Evolutionary conservation across 2,888 invertebrate genomes (phyloP).

Genomic region (Ariolimax columbianus): DNA sequence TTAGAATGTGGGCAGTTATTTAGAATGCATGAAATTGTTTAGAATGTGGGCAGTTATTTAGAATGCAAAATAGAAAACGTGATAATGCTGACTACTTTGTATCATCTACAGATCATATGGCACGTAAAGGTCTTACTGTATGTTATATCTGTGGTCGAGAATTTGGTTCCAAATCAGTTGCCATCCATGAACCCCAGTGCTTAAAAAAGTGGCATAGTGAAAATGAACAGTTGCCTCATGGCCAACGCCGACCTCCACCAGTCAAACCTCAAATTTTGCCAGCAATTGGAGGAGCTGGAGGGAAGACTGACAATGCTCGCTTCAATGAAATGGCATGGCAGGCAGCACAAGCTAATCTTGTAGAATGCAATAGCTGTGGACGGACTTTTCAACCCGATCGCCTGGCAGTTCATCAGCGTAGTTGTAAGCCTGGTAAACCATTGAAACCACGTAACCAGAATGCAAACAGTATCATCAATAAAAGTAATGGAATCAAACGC

Average conservation of each 20-base stretch:
- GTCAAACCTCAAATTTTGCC: constrained; percentile 81
- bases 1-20: too few species aligned
- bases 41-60: too few species aligned
- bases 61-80: too few species aligned
- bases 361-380: constrained; percentile 84
- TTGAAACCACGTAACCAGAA: constrained; percentile 50
- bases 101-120: constrained; percentile 47
- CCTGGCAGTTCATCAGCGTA: constrained; percentile 82
- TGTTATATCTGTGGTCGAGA: constrained; percentile 85
- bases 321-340: constrained; percentile 82
- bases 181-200: constrained; percentile 85
- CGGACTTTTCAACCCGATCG: constrained; percentile 85
- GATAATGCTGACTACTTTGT: neutral
- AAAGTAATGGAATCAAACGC: constrained; percentile 17
- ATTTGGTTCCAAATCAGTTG: constrained; percentile 83
- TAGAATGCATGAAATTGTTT: too few species aligned
- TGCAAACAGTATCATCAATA: constrained; percentile 20
- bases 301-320: constrained; percentile 59
- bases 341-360: constrained; percentile 82
- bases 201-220: constrained; percentile 83
- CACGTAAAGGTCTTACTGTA: constrained; percentile 74
- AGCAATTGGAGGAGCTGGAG: constrained; percentile 59
- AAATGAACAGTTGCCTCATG: constrained; percentile 82
- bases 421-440: constrained; percentile 65
- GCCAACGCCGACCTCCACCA: constrained; percentile 82